Evolutionary conservation across 2,797 vertebrate species (phyloP), one percentile per base, ranked within the genome.

Genomic region (Platalea minor): DNA sequence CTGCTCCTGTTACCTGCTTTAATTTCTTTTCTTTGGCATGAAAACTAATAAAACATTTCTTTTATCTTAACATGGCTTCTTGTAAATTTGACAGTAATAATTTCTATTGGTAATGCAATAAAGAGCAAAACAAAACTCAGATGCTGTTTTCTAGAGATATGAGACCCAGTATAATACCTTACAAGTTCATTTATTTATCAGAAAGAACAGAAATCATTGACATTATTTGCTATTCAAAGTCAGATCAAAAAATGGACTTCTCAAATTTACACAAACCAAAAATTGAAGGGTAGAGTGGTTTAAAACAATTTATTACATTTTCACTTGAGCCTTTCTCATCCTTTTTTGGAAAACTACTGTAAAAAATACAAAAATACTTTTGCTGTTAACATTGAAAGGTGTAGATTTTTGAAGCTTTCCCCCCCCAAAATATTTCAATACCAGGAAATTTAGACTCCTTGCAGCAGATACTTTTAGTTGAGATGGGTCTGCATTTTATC

Each of bases 1-100:
- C 51, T 97, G 37, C 35, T 96, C 64, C 81, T 93, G 29, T 64
- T 74, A 95, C 84, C 68, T 93, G 53, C 33, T 96, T 82, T 89
- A 53, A 91, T 94, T 74, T 92, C 11, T 82, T 95, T 93, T 90
- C 79, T 96, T 96, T 65, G 37, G 11, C 78, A 65, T 16, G 9
- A 94, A 92, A 95, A 92, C 17, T 91, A 92, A 91, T 50, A 67
- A 93, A 97, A 54, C 23, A 79, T n/a, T 53, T 64, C 41, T 53
- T 68, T 53, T 76, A 89, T 26, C 17, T 79, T 79, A 93, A 14
- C 11, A 39, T 19, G 56, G 12, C 10, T 95, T 95, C 39, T 65
- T 91, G 54, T 45, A 73, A 91, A 65, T 35, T 70, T 33, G 39
- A 46, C 17, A 74, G 10, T 10, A 73, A 35, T 75, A 68, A 68